phyloP scores from a whole-genome alignment of 2,113 vertebrate genomes.

The Glaucidium brasilianum region DNA sequence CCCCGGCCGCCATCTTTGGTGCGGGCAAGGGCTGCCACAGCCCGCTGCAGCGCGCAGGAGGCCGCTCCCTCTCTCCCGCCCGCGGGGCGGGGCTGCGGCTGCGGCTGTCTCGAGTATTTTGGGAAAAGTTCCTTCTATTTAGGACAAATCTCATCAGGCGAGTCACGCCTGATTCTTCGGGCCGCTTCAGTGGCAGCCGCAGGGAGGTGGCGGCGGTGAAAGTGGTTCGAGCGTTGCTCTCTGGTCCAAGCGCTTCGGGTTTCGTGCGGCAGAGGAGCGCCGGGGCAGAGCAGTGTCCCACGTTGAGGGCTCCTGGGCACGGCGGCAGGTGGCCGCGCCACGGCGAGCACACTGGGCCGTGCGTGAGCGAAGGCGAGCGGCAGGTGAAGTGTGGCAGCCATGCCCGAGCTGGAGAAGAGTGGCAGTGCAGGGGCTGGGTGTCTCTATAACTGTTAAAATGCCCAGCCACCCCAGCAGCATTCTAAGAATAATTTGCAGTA shows the following conservation, averaged over 20 bases:
- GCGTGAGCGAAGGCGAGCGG: accelerated
- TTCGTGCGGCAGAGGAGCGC: accelerated
- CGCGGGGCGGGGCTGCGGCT: not conserved
- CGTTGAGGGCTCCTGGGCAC: not conserved
- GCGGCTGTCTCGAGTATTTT: no score
- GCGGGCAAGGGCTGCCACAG: not conserved
- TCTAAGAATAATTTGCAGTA: no score
- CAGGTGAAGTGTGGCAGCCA: accelerated
- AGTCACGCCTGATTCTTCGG: not conserved
- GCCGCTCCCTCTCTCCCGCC: not conserved
- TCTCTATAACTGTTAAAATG: not conserved
- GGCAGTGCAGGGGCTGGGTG: accelerated
- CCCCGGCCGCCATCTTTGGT: conserved; percentile 16
- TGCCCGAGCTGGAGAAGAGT: accelerated
- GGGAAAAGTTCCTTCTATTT: accelerated
- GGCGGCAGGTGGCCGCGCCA: not conserved
- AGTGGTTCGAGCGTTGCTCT: no score
- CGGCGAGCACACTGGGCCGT: accelerated
- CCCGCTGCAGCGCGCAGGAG: not conserved
- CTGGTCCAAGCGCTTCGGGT: accelerated
- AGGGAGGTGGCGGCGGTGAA: no score
- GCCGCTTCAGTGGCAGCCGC: not conserved
- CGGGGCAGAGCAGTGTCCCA: accelerated
- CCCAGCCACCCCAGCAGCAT: accelerated
- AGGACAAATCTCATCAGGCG: no score